Base-by-base conservation (phyloP, 2,113 vertebrate species). In the Neoarius graeffei region DNA sequence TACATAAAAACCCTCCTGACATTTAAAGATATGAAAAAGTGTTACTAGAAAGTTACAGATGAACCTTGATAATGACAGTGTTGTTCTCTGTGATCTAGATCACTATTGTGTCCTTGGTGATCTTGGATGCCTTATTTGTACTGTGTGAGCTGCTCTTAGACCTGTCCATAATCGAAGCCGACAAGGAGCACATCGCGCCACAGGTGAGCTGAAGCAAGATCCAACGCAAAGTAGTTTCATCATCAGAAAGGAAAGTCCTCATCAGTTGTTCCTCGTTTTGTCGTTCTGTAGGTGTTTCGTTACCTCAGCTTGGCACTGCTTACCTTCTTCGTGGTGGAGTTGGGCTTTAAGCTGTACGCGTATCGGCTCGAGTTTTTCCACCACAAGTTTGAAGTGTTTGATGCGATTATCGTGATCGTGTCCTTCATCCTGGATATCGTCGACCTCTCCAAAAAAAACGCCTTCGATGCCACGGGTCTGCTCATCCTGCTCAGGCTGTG, bases 361-460 rank as follows among this genome's bases (percentile, higher is more conserved):
- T 99, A 95, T 89, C 95, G 94, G 50, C 19, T 95, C 77, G 98
- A 99, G 92, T 99, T 99, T 93, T 98, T 99, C 87, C 92, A 96
- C 9, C 98, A 99, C 94, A 98, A 97, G 92, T 99, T 99, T 0
- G 98, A 99, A 84, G 96, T 99, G 90, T 96, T 99, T 95, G 98
- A 99, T 0, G 95, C 94, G 6, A 0, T 97, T 0, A 95, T 99
- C 2, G 97, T 99, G 17, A 11, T 97, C 0, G 88, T 99, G 66
- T 99, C 98, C 0, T 99, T 99, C 50, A 66, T 97, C 83, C 92
- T 99, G 0, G 98, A 99, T 77, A 4, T 99, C 0, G 90, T 96
- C 74, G 95, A 97, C 89, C 80, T 99, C 86, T 96, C 97, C 91
- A 91, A 86, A 0, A 95, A 98, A 91, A 97, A 97, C 0, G 94